Conservation (phyloP, 2,888 invertebrate species). For the Cerceris ruficornis region DNA sequence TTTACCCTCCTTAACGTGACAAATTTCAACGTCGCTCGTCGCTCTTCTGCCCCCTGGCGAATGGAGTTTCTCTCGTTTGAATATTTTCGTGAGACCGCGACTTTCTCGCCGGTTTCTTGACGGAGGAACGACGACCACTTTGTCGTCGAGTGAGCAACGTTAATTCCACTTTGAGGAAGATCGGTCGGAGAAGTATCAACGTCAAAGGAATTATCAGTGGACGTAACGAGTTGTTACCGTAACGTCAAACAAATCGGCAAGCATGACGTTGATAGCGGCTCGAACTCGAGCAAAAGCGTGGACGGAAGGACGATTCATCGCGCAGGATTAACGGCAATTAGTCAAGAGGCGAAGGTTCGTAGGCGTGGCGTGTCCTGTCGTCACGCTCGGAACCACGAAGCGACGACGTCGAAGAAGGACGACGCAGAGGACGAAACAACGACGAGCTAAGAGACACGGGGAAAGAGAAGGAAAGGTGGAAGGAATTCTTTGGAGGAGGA, state of each 20-base stretch:
- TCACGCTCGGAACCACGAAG: conserved; percentile 44
- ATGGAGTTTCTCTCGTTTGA: too few relatives aligned
- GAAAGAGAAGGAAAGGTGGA: conserved; percentile 5
- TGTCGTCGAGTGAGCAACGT: too few relatives aligned
- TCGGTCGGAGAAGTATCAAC: too few relatives aligned
- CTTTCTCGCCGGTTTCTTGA: too few relatives aligned
- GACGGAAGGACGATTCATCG: conserved; percentile 43
- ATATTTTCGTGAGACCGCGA: too few relatives aligned
- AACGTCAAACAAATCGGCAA: background rate
- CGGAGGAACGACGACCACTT: too few relatives aligned
- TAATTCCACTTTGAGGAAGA: too few relatives aligned
- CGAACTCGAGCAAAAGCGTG: conserved; percentile 17
- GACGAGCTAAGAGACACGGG: background rate
- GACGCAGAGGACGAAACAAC: conserved; percentile 3
- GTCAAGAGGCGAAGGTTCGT: conserved; percentile 54
- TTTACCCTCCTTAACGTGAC: too few relatives aligned
- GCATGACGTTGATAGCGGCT: background rate
- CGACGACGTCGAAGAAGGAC: conserved; percentile 7
- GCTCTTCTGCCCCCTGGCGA: too few relatives aligned
- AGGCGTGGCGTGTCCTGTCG: conserved; percentile 67
- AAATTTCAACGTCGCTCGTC: too few relatives aligned
- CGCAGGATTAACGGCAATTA: conserved; percentile 69
- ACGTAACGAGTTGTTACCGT: too few relatives aligned
- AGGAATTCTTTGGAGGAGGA: background rate
- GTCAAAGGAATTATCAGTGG: too few relatives aligned